Evolutionary conservation across 2,888 invertebrate genomes (phyloP), one percentile per base, ranked within the genome.

Genomic region (Cheilosia variabilis): DNA sequence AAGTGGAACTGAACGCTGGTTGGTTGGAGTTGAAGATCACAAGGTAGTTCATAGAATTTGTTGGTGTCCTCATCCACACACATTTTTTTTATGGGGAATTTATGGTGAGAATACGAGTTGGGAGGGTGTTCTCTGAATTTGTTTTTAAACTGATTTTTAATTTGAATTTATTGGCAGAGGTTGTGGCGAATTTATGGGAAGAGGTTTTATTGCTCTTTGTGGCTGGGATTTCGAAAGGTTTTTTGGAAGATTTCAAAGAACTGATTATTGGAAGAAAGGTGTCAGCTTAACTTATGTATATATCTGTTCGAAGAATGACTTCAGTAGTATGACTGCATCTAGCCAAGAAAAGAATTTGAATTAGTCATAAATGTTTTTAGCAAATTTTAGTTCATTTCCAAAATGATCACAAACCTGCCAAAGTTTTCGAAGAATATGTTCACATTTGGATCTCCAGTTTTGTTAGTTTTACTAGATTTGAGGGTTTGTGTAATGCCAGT

Each of bases 111-210:
- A 78, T 19, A 43, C 22, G 24, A 22, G 24, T 47, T 31, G 41
- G 9, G 27, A 66, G 41, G 41, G 24, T 57, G 45, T 19, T 4
- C 24, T 60, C 31, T 47, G 31, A 34, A 24, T 41, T 24, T 45
- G n/a, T 27, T 55, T 37, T 53, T 31, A 17, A 41, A 41, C 41
- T 50, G 47, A 34, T 17, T 60, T 63, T 78, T 78, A 78, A 71
- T 78, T 69, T 63, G 55, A 78, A 78, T 78, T 78, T 78, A 78
- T 71, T 55, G n/a, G 4, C 27, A 27, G 27, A 47, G 47, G 34
- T 41, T 52, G 43, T 17, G 41, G 50, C 50, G 19, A 50, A 75
- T 76, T 76, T 76, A 76, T 76, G 58, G 68, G 45, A 77, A 19
- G 43, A 45, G 22, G 22, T 45, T 68, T 58, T 65, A 52, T 43